Evolutionary conservation across 2,888 invertebrate species (phyloP).

Genomic region (Drosophila sordidapex): DNA sequence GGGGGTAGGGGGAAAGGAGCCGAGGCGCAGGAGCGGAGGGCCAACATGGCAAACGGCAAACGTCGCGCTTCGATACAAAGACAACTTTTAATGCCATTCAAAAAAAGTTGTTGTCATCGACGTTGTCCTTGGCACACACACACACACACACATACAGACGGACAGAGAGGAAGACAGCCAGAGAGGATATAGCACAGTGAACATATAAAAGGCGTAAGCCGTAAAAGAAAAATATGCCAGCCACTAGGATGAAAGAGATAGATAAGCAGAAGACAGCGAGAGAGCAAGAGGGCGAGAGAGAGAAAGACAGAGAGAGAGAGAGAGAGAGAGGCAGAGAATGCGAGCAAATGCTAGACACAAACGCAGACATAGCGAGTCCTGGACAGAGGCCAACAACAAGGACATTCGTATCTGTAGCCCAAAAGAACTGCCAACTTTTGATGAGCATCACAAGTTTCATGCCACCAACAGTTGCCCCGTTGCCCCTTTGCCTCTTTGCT

Average conservation of each 20-base stretch:
- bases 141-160: conserved; percentile 18
- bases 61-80: conserved; percentile 65
- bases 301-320: background rate
- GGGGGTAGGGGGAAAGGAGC: background rate
- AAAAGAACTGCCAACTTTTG: conserved; percentile 47
- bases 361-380: conserved; percentile 10
- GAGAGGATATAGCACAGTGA: conserved; percentile 18
- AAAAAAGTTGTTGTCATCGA: conserved; percentile 61
- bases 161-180: conserved; percentile 9
- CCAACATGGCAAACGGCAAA: conserved; percentile 33
- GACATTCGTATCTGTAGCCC: conserved; percentile 17
- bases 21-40: background rate
- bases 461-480: conserved; percentile 1
- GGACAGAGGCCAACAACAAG: conserved; percentile 13
- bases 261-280: background rate
- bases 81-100: conserved; percentile 76
- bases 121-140: conserved; percentile 44
- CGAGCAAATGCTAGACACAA: conserved; percentile 20
- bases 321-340: background rate
- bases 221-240: conserved; percentile 54
- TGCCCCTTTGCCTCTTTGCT: conserved; percentile 10
- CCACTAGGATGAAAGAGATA: conserved; percentile 34
- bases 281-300: background rate
- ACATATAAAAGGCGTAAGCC: conserved; percentile 64
- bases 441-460: conserved; percentile 48